phyloP scores from a whole-genome alignment of 2,797 vertebrate species.

The Enteromius mattozi region DNA sequence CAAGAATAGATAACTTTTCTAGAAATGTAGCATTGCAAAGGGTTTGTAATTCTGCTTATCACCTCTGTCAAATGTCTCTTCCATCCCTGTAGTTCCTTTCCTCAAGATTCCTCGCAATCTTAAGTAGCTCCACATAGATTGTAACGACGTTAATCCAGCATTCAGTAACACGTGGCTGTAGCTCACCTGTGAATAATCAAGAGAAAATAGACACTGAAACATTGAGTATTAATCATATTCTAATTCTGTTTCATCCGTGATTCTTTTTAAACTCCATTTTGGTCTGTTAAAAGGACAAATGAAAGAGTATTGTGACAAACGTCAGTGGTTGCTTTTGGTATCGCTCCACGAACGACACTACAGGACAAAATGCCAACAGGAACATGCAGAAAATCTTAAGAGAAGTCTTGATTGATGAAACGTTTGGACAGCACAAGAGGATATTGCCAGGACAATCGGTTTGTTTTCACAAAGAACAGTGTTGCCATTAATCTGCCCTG shows the following conservation, averaged over 20 bases:
- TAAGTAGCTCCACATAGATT: conserved; percentile 21
- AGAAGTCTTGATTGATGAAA: neutral
- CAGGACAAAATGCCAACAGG: conserved; percentile 12
- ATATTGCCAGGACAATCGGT: conserved; percentile 43
- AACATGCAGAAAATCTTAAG: neutral
- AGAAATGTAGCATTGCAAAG: conserved; percentile 22
- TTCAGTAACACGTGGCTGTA: neutral
- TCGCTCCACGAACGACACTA: conserved; percentile 26
- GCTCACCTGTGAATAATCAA: neutral
- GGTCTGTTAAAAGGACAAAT: conserved; percentile 21
- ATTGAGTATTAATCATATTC: conserved; percentile 38
- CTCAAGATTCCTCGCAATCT: neutral
- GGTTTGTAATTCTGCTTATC: conserved; percentile 28
- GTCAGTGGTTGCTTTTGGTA: conserved; percentile 19
- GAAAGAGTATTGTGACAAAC: conserved; percentile 28
- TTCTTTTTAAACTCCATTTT: conserved; percentile 18
- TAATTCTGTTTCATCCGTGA: conserved; percentile 5
- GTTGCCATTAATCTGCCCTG: conserved; percentile 30
- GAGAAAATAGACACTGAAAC: conserved; percentile 19
- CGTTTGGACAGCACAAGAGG: conserved; percentile 7
- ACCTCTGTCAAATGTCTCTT: conserved; percentile 1
- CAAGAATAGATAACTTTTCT: conserved; percentile 38
- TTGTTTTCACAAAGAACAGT: conserved; percentile 35
- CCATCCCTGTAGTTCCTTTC: neutral
- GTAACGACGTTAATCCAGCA: conserved; percentile 9